phyloP scores from a whole-genome alignment of 2,888 invertebrate genomes.

The Synanthedon formicaeformis region DNA sequence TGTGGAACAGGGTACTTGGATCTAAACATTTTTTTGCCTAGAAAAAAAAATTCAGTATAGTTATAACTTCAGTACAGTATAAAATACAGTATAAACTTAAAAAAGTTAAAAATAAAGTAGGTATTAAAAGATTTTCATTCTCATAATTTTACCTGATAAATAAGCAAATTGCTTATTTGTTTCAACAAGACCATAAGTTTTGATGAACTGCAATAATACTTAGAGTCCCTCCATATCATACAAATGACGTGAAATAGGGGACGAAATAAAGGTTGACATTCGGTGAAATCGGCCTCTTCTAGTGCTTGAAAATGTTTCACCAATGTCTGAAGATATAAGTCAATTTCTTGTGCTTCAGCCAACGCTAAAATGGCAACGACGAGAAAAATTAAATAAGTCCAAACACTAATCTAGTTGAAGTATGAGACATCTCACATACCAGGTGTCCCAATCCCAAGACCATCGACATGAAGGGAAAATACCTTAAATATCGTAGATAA shows the following conservation, averaged over 20 bases:
- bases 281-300: slow-evolving; percentile 89
- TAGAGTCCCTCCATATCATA: slow-evolving; percentile 90
- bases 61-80: no score
- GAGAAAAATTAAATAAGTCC: no score
- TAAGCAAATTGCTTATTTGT: slow-evolving; percentile 91
- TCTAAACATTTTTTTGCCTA: slow-evolving; percentile 91
- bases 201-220: slow-evolving; percentile 89
- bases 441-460: no score
- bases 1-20: slow-evolving; percentile 92
- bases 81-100: no score
- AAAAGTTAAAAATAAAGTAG: no score
- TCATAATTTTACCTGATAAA: slow-evolving; percentile 77
- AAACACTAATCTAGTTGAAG: no score
- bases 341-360: slow-evolving; percentile 92
- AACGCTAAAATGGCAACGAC: slow-evolving; percentile 70
- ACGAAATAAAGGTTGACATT: slow-evolving; percentile 79
- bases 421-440: no score
- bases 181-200: slow-evolving; percentile 89
- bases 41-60: no score
- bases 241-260: slow-evolving; percentile 90
- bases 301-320: slow-evolving; percentile 83
- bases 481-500: no score
- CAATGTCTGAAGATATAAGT: slow-evolving; percentile 85
- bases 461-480: no score
- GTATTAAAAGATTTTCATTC: not conserved